Evolutionary conservation across 2,797 vertebrate species (phyloP).

Genomic region (Cyclura pinguis): DNA sequence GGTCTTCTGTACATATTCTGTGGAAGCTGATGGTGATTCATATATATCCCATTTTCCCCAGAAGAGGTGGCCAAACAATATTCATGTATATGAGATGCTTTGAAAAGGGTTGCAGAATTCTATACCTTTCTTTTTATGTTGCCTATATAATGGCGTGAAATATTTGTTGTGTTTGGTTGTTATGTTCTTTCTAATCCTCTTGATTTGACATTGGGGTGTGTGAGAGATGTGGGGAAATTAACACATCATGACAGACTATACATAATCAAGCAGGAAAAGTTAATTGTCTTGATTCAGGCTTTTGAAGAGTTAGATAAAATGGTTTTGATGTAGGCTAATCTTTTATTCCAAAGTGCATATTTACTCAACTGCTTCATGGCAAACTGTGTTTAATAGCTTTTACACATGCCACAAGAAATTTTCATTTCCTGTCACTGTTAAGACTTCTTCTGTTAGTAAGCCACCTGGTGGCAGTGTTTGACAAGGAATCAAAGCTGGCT

Average conservation of each 20-base stretch:
- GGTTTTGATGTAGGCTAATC: conserved; percentile 2
- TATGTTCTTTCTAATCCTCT: background rate
- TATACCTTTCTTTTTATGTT: background rate
- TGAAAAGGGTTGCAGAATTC: background rate
- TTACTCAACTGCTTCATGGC: conserved; percentile 8
- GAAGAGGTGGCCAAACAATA: background rate
- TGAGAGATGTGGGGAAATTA: background rate
- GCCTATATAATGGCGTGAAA: background rate
- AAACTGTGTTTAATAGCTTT: conserved; percentile 14
- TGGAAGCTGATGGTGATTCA: background rate
- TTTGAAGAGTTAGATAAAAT: conserved; percentile 15
- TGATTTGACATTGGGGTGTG: background rate
- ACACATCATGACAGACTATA: background rate
- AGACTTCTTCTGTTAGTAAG: background rate
- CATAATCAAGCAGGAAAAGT: background rate
- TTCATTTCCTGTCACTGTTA: background rate
- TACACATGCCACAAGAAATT: background rate
- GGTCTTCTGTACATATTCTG: background rate
- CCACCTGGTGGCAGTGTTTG: conserved; percentile 69
- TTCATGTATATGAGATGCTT: too few relatives aligned
- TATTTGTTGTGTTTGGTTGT: background rate
- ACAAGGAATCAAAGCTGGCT: conserved; percentile 45
- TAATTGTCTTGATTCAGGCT: conserved; percentile 5
- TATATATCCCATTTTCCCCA: too few relatives aligned
- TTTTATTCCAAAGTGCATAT: background rate